These are phyloP conservation scores for Microctonus hyperodae DNA, from an alignment of 2,888 invertebrate genomes.

Conservation along the genomic window DNA sequence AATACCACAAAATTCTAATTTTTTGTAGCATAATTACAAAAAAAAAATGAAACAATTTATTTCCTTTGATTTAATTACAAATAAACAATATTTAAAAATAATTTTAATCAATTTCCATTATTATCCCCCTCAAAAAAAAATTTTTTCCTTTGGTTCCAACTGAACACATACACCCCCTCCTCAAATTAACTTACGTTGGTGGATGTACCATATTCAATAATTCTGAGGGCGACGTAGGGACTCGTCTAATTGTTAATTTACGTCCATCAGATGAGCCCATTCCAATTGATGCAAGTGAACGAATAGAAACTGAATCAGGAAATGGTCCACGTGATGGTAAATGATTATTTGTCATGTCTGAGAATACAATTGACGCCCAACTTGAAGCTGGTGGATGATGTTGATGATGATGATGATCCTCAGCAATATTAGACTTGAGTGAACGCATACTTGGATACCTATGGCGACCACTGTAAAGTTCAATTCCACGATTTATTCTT, in stretches of 20 bases:
- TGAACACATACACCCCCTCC: too few relatives aligned
- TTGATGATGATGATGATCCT: slow-evolving; percentile 35
- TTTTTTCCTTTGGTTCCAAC: too few relatives aligned
- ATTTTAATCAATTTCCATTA: too few relatives aligned
- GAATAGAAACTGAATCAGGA: slow-evolving; percentile 75
- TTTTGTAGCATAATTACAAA: too few relatives aligned
- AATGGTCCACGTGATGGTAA: slow-evolving; percentile 35
- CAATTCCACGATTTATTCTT: slow-evolving; percentile 39
- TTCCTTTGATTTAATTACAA: too few relatives aligned
- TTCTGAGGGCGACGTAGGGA: slow-evolving; percentile 86
- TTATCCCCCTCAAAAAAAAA: too few relatives aligned
- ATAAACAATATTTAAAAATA: too few relatives aligned
- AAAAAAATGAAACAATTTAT: too few relatives aligned
- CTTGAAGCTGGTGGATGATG: slow-evolving; percentile 47
- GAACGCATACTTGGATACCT: slow-evolving; percentile 56
- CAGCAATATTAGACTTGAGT: slow-evolving; percentile 49
- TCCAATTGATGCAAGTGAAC: slow-evolving; percentile 84
- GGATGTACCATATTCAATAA: slow-evolving; percentile 86
- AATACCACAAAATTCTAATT: too few relatives aligned
- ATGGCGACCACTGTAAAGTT: slow-evolving; percentile 43
- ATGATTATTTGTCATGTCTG: slow-evolving; percentile 65
- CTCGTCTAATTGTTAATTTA: slow-evolving; percentile 82
- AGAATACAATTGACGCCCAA: slow-evolving; percentile 67
- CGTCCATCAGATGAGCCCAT: slow-evolving; percentile 90
- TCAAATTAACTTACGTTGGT: slow-evolving; percentile 75